Percentiles rank a stretch among this genome's conserved stretches.
phyloP scores from a whole-genome alignment of 2,888 invertebrate genomes.

The Lycocerus yunnanus region DNA sequence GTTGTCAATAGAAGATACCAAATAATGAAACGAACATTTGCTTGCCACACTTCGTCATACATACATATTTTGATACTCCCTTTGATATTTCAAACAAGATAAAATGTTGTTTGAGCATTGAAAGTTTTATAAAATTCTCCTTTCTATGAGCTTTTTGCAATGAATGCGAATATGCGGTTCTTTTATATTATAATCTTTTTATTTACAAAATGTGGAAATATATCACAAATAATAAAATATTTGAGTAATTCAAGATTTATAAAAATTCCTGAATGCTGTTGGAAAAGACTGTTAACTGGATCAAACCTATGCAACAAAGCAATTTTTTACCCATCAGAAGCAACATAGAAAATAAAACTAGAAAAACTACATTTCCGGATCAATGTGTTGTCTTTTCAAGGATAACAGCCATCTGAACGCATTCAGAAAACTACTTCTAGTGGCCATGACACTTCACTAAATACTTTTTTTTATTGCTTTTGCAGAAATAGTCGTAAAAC shows the following conservation, averaged over 20 bases:
- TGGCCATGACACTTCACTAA: slow-evolving; percentile 1
- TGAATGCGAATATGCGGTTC: too few relatives aligned
- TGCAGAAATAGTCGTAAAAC: background rate
- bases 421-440: slow-evolving; percentile 11
- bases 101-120: background rate
- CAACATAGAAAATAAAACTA: slow-evolving; percentile 14
- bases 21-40: background rate
- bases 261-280: background rate
- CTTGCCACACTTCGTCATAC: background rate
- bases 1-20: background rate
- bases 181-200: too few relatives aligned
- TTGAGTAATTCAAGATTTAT: too few relatives aligned
- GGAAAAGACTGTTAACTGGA: background rate
- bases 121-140: background rate
- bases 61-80: background rate
- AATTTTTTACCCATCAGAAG: background rate
- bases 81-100: background rate
- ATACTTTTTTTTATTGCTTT: background rate
- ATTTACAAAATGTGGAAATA: too few relatives aligned
- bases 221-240: too few relatives aligned
- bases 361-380: slow-evolving; percentile 31
- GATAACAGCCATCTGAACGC: slow-evolving; percentile 36
- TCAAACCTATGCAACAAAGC: background rate
- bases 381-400: slow-evolving; percentile 35
- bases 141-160: too few relatives aligned